Percentiles rank a stretch among this genome's conserved stretches.
Evolutionary conservation across 2,888 invertebrate genomes (phyloP).

Genomic region (Aphidius colemani): DNA sequence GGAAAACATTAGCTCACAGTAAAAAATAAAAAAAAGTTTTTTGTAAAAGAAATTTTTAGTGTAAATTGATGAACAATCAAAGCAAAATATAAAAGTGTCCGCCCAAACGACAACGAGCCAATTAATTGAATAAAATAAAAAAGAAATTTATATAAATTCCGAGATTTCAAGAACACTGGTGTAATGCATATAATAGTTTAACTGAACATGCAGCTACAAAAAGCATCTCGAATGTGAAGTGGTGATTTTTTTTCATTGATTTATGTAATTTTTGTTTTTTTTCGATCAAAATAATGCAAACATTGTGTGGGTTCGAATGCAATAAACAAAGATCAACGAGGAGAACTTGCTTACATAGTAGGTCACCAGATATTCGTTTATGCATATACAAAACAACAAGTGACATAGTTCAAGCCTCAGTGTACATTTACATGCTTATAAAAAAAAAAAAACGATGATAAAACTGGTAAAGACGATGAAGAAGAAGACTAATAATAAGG

Average conservation of each 20-base stretch:
- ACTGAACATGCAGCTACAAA: no score
- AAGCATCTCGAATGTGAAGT: background rate
- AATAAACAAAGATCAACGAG: conserved; percentile 36
- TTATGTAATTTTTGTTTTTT: background rate
- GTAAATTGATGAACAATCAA: no score
- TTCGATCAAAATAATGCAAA: conserved; percentile 18
- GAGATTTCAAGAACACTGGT: no score
- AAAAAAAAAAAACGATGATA: conserved; percentile 10
- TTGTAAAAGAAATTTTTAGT: no score
- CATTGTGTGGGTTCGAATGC: conserved; percentile 23
- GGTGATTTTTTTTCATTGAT: no score
- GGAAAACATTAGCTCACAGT: no score
- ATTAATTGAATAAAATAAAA: background rate
- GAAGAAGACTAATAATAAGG: conserved; percentile 36
- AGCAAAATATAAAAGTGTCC: no score
- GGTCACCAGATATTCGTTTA: conserved; percentile 1
- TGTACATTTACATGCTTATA: background rate
- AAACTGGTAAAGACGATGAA: conserved; percentile 10
- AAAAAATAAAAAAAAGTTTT: no score
- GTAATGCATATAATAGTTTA: no score
- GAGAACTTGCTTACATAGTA: conserved; percentile 7
- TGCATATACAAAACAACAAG: conserved; percentile 13
- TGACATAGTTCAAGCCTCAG: conserved; percentile 11
- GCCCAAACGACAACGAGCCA: no score
- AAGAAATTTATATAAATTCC: background rate